Conservation (phyloP, 1,140 invertebrate species). For the Papilio machaon region DNA sequence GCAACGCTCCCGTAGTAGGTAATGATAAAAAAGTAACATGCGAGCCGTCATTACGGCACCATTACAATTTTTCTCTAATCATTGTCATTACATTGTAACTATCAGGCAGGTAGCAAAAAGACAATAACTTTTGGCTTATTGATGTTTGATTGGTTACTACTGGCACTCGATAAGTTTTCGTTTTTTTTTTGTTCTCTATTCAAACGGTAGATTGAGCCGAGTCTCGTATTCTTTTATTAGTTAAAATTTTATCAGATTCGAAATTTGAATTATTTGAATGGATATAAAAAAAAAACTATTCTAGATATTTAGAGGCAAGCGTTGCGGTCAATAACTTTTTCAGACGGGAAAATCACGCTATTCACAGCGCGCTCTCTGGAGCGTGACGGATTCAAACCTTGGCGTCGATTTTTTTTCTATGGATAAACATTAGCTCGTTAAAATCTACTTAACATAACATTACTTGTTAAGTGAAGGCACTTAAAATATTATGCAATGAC, state of each 20-base stretch:
- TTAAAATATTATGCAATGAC: slow-evolving; percentile 28
- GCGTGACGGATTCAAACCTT: slow-evolving; percentile 32
- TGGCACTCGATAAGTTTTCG: slow-evolving; percentile 27
- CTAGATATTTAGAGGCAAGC: slow-evolving; percentile 35
- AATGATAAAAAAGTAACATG: slow-evolving; percentile 30
- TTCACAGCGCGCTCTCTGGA: slow-evolving; percentile 28
- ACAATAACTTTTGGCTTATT: slow-evolving; percentile 38
- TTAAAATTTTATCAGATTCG: slow-evolving; percentile 35
- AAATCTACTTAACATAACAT: slow-evolving; percentile 39
- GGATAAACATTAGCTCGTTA: slow-evolving; percentile 37
- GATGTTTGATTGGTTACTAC: slow-evolving; percentile 35
- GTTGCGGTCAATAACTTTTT: slow-evolving; percentile 39
- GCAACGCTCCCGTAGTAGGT: background rate
- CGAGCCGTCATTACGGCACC: slow-evolving; percentile 33
- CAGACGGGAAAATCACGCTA: slow-evolving; percentile 37
- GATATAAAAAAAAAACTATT: slow-evolving; percentile 27
- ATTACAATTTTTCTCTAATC: slow-evolving; percentile 38
- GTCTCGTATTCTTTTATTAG: slow-evolving; percentile 26
- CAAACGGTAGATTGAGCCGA: slow-evolving; percentile 13
- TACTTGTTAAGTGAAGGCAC: slow-evolving; percentile 10
- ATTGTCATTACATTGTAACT: slow-evolving; percentile 39
- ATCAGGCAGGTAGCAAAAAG: slow-evolving; percentile 37
- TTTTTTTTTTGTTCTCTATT: slow-evolving; percentile 27
- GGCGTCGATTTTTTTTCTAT: slow-evolving; percentile 9
- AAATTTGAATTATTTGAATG: slow-evolving; percentile 17